A percentile compares a stretch with the other conserved stretches of the same genome.
These are phyloP conservation scores for Lucifuga dentata DNA, from an alignment of 2,113 vertebrate species.

Conservation along the genomic window DNA sequence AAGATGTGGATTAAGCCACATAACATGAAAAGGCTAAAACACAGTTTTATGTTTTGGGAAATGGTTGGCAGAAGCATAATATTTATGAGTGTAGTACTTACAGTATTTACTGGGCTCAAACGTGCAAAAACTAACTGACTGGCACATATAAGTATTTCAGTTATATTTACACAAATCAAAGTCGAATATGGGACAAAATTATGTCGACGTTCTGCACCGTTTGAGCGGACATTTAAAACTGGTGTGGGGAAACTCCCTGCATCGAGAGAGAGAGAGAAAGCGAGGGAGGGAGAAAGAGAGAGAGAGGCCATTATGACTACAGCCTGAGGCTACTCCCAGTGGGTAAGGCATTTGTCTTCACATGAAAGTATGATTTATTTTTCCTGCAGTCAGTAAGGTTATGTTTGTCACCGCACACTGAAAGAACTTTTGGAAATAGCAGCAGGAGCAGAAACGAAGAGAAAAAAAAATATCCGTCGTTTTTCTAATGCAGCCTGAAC, in stretches of 20 bases:
- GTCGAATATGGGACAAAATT: no score
- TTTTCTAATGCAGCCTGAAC: conserved; percentile 43
- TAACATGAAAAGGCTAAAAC: no score
- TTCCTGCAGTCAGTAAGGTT: conserved; percentile 78
- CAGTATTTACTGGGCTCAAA: no score
- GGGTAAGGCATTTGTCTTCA: conserved; percentile 83
- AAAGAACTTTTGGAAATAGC: conserved; percentile 77
- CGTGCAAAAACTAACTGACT: no score
- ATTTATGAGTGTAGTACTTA: no score
- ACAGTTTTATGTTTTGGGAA: no score
- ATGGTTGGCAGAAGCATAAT: no score
- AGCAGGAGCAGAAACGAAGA: conserved; percentile 64
- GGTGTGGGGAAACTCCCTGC: conserved; percentile 74
- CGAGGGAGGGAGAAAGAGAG: conserved; percentile 43
- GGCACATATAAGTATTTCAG: no score
- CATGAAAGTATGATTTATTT: conserved; percentile 84
- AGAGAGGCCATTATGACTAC: conserved; percentile 76
- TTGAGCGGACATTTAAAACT: conserved; percentile 57
- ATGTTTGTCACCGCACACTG: conserved; percentile 78
- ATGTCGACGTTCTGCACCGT: no score
- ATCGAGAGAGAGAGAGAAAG: conserved; percentile 45
- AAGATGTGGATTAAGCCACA: no score
- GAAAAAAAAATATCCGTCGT: conserved; percentile 14
- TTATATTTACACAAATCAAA: no score
- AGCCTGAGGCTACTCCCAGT: conserved; percentile 74